Base-by-base conservation (phyloP, 2,797 vertebrate genomes). In the Allobates femoralis region DNA sequence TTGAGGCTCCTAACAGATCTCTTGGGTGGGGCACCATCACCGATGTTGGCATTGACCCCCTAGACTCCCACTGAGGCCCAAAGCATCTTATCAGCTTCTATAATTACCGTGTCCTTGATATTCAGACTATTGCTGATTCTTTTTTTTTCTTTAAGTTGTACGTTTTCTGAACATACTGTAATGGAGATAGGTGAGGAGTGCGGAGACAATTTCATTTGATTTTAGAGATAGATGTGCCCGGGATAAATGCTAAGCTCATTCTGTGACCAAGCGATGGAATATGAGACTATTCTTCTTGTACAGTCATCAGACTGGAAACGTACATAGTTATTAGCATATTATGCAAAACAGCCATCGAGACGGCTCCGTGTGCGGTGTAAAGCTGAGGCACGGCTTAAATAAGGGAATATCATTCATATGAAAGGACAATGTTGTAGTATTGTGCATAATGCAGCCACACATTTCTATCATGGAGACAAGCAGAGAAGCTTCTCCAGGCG, bases 321-420 rank as follows among this genome's bases (percentile, higher is more conserved):
- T 76, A 86, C 84, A 86, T 60, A 53, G 69, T 81, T 86, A 86
- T 86, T 86, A 79, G 56, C 71, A 71, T 75, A 86, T 81, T 86
- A 86, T 86, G 85, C 69, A 81, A 86, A 86, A 51, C 69, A 81
- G 85, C 26, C 85, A 81, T 23, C 37, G 85, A 76, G 81, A 62
- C 67, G 64, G 78, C 71, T 86, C 53, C 80, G 75, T 81, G 84
- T 62, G 84, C 53, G 53, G 55, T 81, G 78, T 86, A 75, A 86
- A 86, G 81, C 77, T 74, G 77, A 62, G 55, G 50, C 77, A 81
- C 67, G 58, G 78, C 80, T 86, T 86, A 81, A 86, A 86, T 86
- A 86, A 86, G 81, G 69, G 75, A 81, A 75, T 32, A 86, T 81
- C 53, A 86, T 86, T 81, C 85, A 81, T 81, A 81, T 64, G 53